A percentile compares a stretch with the other conserved stretches of the same genome.
Evolutionary conservation across 2,113 vertebrate species (phyloP).

Genomic region (Brachyistius frenatus): DNA sequence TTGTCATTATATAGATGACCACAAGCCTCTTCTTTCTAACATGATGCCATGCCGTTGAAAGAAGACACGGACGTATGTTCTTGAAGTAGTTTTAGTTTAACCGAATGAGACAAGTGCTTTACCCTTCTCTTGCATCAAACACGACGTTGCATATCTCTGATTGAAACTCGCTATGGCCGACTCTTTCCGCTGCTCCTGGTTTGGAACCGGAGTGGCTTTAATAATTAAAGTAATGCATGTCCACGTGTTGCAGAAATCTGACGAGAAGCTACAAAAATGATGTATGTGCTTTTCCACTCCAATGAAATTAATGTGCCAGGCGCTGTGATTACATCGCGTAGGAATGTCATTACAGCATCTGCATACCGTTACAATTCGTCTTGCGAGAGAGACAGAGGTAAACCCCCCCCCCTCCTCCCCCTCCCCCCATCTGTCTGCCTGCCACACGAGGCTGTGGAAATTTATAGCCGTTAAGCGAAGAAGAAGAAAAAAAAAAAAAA

Average conservation of each 20-base stretch:
- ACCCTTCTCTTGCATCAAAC: background rate
- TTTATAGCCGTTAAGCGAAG: constrained; percentile 28
- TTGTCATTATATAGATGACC: too few species aligned
- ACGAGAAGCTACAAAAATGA: constrained; percentile 69
- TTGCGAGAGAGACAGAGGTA: constrained; percentile 66
- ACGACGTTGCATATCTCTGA: background rate
- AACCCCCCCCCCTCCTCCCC: constrained; percentile 35
- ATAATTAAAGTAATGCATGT: constrained; percentile 65
- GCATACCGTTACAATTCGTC: constrained; percentile 70
- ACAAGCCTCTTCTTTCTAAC: too few species aligned
- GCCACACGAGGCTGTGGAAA: constrained; percentile 52
- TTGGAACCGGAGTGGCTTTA: constrained; percentile 38
- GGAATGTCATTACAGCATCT: constrained; percentile 73
- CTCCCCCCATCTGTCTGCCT: constrained; percentile 59
- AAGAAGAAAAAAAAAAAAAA: constrained; percentile 17
- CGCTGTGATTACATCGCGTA: constrained; percentile 63
- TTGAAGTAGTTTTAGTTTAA: constrained; percentile 4
- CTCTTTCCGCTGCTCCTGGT: constrained; percentile 28
- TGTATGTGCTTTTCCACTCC: constrained; percentile 65
- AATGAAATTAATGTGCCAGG: constrained; percentile 65
- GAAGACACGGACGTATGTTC: background rate
- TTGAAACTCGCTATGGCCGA: constrained; percentile 4
- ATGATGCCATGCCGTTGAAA: background rate
- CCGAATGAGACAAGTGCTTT: background rate
- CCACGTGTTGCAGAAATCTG: constrained; percentile 44